Percentiles rank a stretch among this genome's conserved stretches.
Conservation (phyloP, 2,797 vertebrate species). For the Phalanger gymnotis region DNA sequence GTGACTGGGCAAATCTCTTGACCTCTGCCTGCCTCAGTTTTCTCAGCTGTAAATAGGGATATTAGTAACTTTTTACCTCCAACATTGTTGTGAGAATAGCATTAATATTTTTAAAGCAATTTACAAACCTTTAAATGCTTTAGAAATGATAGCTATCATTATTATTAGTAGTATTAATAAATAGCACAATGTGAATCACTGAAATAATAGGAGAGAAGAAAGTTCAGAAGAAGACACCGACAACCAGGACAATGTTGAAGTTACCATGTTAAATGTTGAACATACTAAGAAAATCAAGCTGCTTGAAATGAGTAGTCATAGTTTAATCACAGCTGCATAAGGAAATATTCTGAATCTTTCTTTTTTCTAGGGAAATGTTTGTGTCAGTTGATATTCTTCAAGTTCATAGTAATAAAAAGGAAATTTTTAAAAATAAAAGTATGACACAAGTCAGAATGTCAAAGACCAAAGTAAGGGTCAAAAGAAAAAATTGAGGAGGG, state of each 20-base stretch:
- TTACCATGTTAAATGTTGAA: neutral
- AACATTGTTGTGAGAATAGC: neutral
- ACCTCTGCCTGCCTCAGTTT: neutral
- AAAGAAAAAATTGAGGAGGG: neutral
- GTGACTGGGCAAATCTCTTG: neutral
- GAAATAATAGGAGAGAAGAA: neutral
- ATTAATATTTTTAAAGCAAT: neutral
- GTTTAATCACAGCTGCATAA: neutral
- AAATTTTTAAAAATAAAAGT: neutral
- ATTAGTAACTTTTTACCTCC: neutral
- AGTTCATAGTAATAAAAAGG: neutral
- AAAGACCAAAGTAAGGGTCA: neutral
- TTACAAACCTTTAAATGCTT: neutral
- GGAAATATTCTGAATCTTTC: neutral
- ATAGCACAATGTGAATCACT: neutral
- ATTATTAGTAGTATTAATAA: neutral
- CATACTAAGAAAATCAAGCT: neutral
- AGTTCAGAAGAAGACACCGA: neutral
- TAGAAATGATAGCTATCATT: neutral
- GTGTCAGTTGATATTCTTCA: neutral
- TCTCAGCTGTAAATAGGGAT: neutral
- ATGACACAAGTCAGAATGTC: neutral
- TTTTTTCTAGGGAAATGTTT: neutral
- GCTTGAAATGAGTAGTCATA: neutral
- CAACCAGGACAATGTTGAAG: neutral